Evolutionary conservation across 2,888 invertebrate species (phyloP).

Genomic region (Mesopsocus fuscifrons): DNA sequence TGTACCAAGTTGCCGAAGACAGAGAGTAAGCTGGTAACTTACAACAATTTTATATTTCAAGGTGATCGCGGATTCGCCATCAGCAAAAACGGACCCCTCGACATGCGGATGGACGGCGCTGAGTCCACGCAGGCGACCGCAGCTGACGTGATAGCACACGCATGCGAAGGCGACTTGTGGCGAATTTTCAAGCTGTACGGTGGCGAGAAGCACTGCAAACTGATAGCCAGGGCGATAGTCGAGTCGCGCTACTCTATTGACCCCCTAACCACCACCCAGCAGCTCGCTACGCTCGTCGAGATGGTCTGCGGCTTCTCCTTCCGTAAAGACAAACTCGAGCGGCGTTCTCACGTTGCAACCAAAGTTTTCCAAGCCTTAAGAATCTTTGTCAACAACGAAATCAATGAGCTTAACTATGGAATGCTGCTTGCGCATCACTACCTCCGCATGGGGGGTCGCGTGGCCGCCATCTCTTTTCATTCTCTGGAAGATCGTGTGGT

Average conservation of each 20-base stretch:
- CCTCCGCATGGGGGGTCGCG: conserved; percentile 55
- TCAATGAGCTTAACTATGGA: conserved; percentile 85
- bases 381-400: conserved; percentile 90
- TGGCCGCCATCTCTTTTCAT: conserved; percentile 77
- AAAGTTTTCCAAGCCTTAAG: conserved; percentile 85
- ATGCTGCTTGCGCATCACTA: conserved; percentile 57
- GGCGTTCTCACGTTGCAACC: conserved; percentile 65
- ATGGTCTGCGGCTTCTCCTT: conserved; percentile 36
- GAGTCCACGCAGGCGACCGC: conserved; percentile 55
- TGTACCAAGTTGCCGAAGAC: no score
- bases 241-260: conserved; percentile 61
- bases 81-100: conserved; percentile 67
- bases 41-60: no score
- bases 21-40: no score
- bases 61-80: conserved; percentile 71
- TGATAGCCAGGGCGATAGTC: conserved; percentile 71
- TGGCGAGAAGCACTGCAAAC: conserved; percentile 69
- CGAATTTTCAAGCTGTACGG: conserved; percentile 82
- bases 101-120: conserved; percentile 88
- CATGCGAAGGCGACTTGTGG: conserved; percentile 56
- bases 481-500: conserved; percentile 87
- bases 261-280: conserved; percentile 59
- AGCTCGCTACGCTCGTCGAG: conserved; percentile 56
- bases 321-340: conserved; percentile 49
- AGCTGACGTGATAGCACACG: conserved; percentile 64